These are phyloP conservation scores for Stomorhina lunata DNA, from an alignment of 2,888 invertebrate species.

Conservation along the genomic window DNA sequence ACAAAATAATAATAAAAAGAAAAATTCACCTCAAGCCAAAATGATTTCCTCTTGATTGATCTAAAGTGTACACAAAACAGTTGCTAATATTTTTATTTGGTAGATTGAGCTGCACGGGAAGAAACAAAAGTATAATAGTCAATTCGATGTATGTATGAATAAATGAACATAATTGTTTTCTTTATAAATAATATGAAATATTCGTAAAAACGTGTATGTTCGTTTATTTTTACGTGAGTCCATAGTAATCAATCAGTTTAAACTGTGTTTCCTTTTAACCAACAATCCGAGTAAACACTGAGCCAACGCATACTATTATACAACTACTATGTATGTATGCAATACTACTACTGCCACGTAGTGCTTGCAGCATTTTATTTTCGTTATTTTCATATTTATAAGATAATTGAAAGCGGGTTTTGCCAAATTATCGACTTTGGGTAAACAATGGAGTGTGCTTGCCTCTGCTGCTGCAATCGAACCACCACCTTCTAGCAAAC, in stretches of 20 bases:
- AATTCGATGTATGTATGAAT: too few relatives aligned
- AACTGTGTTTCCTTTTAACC: conserved; percentile 35
- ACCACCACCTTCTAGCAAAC: conserved; percentile 14
- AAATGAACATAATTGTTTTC: conserved; percentile 55
- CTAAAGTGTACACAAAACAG: conserved; percentile 76
- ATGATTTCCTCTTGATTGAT: conserved; percentile 72
- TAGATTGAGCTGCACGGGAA: too few relatives aligned
- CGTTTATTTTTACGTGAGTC: conserved; percentile 39
- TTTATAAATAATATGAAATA: conserved; percentile 37
- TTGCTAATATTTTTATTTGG: conserved; percentile 66
- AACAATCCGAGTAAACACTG: conserved; percentile 44
- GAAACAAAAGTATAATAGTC: too few relatives aligned
- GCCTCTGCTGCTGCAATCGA: conserved; percentile 24
- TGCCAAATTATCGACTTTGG: conserved; percentile 78
- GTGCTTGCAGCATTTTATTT: conserved; percentile 69
- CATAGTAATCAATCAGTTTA: conserved; percentile 25
- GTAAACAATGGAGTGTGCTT: conserved; percentile 71
- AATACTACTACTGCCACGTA: conserved; percentile 64
- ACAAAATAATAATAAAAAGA: neutral
- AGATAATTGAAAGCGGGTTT: conserved; percentile 79
- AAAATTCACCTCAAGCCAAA: conserved; percentile 21
- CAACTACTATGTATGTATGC: conserved; percentile 50
- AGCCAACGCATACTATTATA: conserved; percentile 41
- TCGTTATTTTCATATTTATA: conserved; percentile 77
- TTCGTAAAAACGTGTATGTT: conserved; percentile 1